These are phyloP conservation scores for Brachypalpus laphriformis DNA, from an alignment of 2,888 invertebrate species.

Conservation along the genomic window DNA sequence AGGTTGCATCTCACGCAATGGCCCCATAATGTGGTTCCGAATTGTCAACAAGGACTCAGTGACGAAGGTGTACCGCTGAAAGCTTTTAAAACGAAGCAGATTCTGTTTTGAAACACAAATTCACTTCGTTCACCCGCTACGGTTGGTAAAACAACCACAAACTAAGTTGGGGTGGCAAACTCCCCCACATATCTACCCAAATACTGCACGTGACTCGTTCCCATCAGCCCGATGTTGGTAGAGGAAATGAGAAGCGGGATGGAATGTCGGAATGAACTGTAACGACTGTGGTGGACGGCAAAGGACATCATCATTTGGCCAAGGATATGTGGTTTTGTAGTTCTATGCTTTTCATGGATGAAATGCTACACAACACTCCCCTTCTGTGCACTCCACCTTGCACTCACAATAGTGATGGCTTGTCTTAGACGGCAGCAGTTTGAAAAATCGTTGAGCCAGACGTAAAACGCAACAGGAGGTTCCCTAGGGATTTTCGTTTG, in stretches of 20 bases:
- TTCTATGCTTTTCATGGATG: slow-evolving; percentile 6
- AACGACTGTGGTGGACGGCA: slow-evolving; percentile 52
- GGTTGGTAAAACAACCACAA: slow-evolving; percentile 42
- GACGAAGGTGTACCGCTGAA: slow-evolving; percentile 11
- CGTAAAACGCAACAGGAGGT: slow-evolving; percentile 71
- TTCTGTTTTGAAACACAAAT: background rate
- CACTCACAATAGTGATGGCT: background rate
- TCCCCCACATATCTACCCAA: background rate
- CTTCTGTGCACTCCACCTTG: background rate
- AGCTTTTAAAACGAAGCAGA: slow-evolving; percentile 9
- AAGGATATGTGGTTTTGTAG: slow-evolving; percentile 52
- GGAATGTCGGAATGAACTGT: slow-evolving; percentile 31
- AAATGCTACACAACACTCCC: background rate
- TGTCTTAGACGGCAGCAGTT: slow-evolving; percentile 25
- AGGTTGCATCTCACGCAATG: slow-evolving; percentile 63
- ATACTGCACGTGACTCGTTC: slow-evolving; percentile 65
- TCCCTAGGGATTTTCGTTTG: slow-evolving; percentile 62
- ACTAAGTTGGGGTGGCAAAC: slow-evolving; percentile 52
- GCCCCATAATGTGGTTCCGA: slow-evolving; percentile 32
- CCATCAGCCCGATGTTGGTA: background rate
- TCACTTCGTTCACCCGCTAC: slow-evolving; percentile 35
- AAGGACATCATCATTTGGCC: slow-evolving; percentile 50
- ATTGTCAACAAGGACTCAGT: slow-evolving; percentile 10
- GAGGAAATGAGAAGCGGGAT: background rate
- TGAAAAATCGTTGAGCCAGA: slow-evolving; percentile 38